Conservation (phyloP, 1,140 invertebrate genomes). For the Manduca sexta region DNA sequence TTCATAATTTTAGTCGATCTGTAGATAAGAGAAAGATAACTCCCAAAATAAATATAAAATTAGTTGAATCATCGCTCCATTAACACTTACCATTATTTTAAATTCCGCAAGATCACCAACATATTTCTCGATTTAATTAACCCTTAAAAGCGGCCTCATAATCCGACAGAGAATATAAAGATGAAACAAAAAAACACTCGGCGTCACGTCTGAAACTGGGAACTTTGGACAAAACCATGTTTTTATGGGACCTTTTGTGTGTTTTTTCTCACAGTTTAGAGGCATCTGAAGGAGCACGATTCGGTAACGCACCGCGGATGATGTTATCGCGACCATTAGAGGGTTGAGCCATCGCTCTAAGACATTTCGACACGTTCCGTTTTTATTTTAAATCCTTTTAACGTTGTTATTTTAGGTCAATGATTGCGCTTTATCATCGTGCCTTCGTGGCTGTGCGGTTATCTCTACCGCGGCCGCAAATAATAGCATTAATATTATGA, state of each 20-base stretch:
- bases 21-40: too few species aligned
- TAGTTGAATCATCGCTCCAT: constrained; percentile 14
- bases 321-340: constrained; percentile 66
- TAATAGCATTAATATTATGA: constrained; percentile 16
- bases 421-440: constrained; percentile 18
- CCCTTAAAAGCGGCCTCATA: constrained; percentile 48
- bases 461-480: constrained; percentile 7
- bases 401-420: constrained; percentile 50
- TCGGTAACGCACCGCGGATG: constrained; percentile 54
- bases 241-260: constrained; percentile 63
- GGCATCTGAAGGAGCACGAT: constrained; percentile 59
- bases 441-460: background rate
- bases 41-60: background rate
- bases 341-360: constrained; percentile 41
- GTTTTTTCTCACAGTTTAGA: constrained; percentile 66
- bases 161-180: constrained; percentile 46
- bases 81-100: constrained; percentile 14
- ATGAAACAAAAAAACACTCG: constrained; percentile 50
- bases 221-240: constrained; percentile 60
- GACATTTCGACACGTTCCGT: constrained; percentile 64
- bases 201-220: constrained; percentile 56
- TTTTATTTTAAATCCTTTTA: constrained; percentile 36
- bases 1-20: too few species aligned
- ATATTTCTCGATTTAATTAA: constrained; percentile 59
- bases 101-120: constrained; percentile 47